Percentiles rank a stretch among this genome's conserved stretches.
These are phyloP conservation scores for Cheilosia vernalis DNA, from an alignment of 2,888 invertebrate genomes.

Conservation along the genomic window DNA sequence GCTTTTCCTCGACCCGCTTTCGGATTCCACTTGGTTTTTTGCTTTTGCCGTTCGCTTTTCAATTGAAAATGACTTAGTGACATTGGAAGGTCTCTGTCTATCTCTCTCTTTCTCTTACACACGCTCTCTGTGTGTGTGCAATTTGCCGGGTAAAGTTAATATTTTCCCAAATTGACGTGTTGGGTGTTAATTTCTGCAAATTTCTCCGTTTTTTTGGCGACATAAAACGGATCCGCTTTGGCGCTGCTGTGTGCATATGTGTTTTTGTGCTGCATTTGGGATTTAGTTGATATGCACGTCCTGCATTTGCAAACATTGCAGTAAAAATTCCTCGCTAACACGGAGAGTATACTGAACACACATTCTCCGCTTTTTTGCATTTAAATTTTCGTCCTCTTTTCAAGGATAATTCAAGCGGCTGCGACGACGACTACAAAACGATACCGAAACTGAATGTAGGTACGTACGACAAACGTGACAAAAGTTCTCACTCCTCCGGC, in stretches of 20 bases:
- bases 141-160: conserved; percentile 57
- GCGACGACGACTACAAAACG: conserved; percentile 20
- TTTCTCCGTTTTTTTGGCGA: conserved; percentile 23
- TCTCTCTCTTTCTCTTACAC: background rate
- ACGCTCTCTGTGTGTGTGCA: background rate
- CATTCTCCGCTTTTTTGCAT: conserved; percentile 1
- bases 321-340: conserved; percentile 53
- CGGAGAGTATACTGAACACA: conserved; percentile 15
- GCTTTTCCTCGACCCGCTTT: conserved; percentile 40
- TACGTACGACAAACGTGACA: conserved; percentile 64
- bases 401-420: conserved; percentile 47
- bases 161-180: conserved; percentile 68
- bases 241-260: conserved; percentile 19
- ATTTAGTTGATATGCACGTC: conserved; percentile 42
- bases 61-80: conserved; percentile 64
- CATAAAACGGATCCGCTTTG: conserved; percentile 21
- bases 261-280: conserved; percentile 35
- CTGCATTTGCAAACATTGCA: conserved; percentile 69
- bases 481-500: conserved; percentile 53
- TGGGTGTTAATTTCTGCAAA: conserved; percentile 64
- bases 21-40: conserved; percentile 20
- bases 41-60: conserved; percentile 7
- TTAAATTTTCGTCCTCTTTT: conserved; percentile 27
- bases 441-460: conserved; percentile 1
- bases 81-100: background rate